Evolutionary conservation across 53 echinoderm and acorn worm species (phyloP).

Genomic region (Holothuria leucospilota): DNA sequence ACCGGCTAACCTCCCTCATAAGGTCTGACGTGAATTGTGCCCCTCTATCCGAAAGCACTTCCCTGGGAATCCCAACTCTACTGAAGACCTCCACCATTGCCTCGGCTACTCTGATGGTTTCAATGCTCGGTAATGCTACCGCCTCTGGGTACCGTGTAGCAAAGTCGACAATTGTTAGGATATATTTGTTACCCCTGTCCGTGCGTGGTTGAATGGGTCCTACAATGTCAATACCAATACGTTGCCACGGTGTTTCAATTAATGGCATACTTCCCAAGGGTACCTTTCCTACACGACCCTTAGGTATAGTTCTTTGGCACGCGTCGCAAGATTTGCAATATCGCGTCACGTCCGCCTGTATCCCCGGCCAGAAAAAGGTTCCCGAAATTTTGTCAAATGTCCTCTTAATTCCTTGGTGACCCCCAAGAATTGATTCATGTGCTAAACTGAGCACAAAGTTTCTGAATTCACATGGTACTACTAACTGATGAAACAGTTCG

Average conservation of each 20-base stretch:
- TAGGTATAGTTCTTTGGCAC: constrained; percentile 53
- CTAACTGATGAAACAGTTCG: constrained; percentile 22
- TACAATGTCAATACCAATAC: constrained; percentile 59
- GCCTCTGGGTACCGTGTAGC: no score
- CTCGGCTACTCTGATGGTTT: constrained; percentile 41
- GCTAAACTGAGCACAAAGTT: constrained; percentile 25
- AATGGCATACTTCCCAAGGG: constrained; percentile 46
- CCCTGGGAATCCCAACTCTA: constrained; percentile 47
- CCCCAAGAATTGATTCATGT: constrained; percentile 46
- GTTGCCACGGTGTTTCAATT: constrained; percentile 45
- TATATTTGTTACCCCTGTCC: constrained; percentile 42
- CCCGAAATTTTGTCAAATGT: constrained; percentile 42
- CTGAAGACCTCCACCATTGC: constrained; percentile 47
- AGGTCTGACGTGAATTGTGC: constrained; percentile 55
- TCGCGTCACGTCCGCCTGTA: constrained; percentile 37
- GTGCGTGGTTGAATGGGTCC: constrained; percentile 55
- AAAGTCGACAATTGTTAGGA: constrained; percentile 44
- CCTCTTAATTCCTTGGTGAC: constrained; percentile 51
- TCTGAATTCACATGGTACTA: constrained; percentile 29
- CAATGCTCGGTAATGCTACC: constrained; percentile 46
- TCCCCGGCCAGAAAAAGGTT: constrained; percentile 52
- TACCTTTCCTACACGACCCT: constrained; percentile 53
- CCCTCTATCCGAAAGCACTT: constrained; percentile 48
- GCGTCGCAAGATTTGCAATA: constrained; percentile 57
- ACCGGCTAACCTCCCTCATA: constrained; percentile 45